These are phyloP conservation scores for Corydoras sp. DNA, from an alignment of 2,113 vertebrate genomes.

Conservation along the genomic window DNA sequence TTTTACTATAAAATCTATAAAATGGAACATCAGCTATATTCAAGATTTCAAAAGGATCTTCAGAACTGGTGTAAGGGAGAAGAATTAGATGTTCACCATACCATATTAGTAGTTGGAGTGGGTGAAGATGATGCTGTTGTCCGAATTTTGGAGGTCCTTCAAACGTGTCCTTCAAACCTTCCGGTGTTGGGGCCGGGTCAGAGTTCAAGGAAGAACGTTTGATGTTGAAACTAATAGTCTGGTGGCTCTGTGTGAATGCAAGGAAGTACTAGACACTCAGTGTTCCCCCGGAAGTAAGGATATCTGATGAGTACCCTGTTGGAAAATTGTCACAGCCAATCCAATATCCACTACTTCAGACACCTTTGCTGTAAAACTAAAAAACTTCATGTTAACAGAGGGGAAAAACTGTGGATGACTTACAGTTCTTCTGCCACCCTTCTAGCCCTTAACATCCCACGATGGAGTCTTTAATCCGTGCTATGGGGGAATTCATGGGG, in stretches of 20 bases:
- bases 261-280: background rate
- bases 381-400: background rate
- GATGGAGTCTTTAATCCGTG: background rate
- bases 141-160: background rate
- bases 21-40: no score
- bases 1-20: background rate
- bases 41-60: background rate
- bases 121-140: background rate
- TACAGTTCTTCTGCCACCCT: background rate
- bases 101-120: background rate
- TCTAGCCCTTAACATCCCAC: background rate
- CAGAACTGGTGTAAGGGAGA: background rate
- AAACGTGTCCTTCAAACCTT: background rate
- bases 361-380: background rate
- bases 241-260: background rate
- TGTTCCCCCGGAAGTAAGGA: background rate
- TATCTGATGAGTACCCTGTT: background rate
- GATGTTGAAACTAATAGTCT: background rate
- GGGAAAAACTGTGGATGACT: background rate
- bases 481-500: constrained; percentile 11
- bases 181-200: background rate
- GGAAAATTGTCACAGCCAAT: background rate
- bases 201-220: background rate
- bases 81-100: background rate
- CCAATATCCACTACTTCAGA: background rate